phyloP scores from a whole-genome alignment of 2,797 vertebrate species.

The Tolypeutes matacus region DNA sequence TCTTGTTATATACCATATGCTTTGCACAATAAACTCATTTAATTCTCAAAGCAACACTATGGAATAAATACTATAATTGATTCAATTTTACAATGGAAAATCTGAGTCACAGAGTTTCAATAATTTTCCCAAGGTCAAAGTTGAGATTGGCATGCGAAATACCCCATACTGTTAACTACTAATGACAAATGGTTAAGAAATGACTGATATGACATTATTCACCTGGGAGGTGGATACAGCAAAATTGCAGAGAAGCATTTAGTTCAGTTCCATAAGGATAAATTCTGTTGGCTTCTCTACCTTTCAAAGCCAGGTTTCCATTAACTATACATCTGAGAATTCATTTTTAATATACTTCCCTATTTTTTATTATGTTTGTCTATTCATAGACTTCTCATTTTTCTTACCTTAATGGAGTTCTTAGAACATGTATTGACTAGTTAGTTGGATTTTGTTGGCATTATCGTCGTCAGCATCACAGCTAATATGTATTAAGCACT shows the following conservation, averaged over 20 bases:
- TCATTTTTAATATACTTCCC: constrained; percentile 10
- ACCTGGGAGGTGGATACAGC: accelerated
- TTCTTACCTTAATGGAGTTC: background rate
- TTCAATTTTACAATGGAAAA: background rate
- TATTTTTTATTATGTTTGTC: background rate
- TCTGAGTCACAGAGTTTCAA: background rate
- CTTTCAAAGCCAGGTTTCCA: background rate
- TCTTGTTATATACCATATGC: background rate
- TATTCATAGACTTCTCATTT: background rate
- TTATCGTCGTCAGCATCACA: background rate
- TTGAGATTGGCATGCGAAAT: background rate
- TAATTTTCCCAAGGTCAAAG: background rate
- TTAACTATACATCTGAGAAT: background rate
- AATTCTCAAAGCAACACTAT: background rate
- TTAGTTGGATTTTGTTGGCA: background rate
- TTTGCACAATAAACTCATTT: background rate
- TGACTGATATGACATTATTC: background rate
- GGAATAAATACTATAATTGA: background rate
- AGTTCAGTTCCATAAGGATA: background rate
- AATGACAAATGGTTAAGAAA: background rate
- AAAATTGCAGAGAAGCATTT: background rate
- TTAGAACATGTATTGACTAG: background rate
- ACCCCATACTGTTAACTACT: background rate
- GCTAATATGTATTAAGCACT: background rate
- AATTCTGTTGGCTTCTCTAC: background rate